Evolutionary conservation across 1,140 invertebrate species (phyloP).

Genomic region (Panulirus ornatus): DNA sequence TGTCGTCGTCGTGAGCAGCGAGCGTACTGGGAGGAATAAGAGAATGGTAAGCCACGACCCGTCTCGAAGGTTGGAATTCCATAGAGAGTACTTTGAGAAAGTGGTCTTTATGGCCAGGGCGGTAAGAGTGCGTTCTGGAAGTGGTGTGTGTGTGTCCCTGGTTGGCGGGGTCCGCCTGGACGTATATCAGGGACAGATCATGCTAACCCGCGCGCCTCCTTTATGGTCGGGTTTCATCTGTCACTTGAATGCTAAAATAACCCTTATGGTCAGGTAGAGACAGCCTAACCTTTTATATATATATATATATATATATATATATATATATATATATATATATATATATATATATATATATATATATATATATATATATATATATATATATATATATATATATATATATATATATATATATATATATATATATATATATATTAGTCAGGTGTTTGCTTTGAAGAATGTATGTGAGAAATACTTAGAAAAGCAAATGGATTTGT

Average conservation of each 20-base stretch:
- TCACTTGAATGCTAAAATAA: slow-evolving; percentile 19
- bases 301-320: slow-evolving; percentile 36
- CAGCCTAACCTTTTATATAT: slow-evolving; percentile 20
- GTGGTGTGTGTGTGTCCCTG: no score
- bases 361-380: slow-evolving; percentile 36
- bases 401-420: slow-evolving; percentile 36
- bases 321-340: slow-evolving; percentile 36
- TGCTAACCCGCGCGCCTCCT: slow-evolving; percentile 9
- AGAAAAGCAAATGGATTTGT: no score
- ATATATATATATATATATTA: slow-evolving; percentile 36
- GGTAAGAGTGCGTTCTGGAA: no score
- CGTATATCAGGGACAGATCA: slow-evolving; percentile 13
- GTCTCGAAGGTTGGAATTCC: no score
- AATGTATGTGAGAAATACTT: no score
- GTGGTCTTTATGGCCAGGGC: no score
- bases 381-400: slow-evolving; percentile 36
- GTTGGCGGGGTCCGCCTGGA: slow-evolving; percentile 17
- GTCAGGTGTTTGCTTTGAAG: no score
- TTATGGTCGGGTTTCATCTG: slow-evolving; percentile 28
- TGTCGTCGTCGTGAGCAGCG: no score
- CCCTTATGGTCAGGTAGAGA: background rate
- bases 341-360: slow-evolving; percentile 36
- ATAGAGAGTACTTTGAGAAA: no score
- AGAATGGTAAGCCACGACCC: no score
- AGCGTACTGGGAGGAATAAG: no score